A percentile compares a stretch with the other conserved stretches of the same genome.
These are phyloP conservation scores for Entomyzon cyanotis DNA, from an alignment of 2,113 vertebrate species.

Conservation along the genomic window DNA sequence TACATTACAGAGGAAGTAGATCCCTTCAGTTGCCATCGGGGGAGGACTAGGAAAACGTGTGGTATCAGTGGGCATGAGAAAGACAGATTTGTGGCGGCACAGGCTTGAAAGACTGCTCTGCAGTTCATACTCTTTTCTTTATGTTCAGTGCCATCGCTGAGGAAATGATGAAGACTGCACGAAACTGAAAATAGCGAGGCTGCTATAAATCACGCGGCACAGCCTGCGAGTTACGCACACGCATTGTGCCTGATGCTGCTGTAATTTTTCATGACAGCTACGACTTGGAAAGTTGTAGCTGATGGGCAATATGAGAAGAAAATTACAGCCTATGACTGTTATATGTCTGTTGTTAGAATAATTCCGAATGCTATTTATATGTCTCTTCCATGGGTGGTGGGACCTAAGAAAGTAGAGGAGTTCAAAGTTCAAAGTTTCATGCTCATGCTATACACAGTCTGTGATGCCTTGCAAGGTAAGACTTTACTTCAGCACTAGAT, in stretches of 20 bases:
- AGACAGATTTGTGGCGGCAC: neutral
- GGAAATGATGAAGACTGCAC: neutral
- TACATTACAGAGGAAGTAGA: neutral
- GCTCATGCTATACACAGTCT: fast-evolving
- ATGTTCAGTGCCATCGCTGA: neutral
- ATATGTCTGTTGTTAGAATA: neutral
- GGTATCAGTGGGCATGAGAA: neutral
- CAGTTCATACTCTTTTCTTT: neutral
- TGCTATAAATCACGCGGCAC: neutral
- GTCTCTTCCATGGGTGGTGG: neutral
- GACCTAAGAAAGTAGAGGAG: neutral
- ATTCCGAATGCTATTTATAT: neutral
- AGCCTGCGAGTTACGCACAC: neutral
- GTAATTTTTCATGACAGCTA: neutral
- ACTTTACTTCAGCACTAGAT: neutral
- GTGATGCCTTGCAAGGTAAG: neutral
- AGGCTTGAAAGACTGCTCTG: neutral
- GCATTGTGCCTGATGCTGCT: neutral
- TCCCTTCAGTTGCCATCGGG: neutral
- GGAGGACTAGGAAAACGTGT: neutral
- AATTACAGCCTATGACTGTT: neutral
- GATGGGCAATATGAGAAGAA: neutral
- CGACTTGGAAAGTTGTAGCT: neutral
- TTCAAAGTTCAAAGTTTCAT: neutral
- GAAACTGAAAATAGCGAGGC: neutral